Conservation (phyloP, 2,797 vertebrate species). For the Tadarida brasiliensis region DNA sequence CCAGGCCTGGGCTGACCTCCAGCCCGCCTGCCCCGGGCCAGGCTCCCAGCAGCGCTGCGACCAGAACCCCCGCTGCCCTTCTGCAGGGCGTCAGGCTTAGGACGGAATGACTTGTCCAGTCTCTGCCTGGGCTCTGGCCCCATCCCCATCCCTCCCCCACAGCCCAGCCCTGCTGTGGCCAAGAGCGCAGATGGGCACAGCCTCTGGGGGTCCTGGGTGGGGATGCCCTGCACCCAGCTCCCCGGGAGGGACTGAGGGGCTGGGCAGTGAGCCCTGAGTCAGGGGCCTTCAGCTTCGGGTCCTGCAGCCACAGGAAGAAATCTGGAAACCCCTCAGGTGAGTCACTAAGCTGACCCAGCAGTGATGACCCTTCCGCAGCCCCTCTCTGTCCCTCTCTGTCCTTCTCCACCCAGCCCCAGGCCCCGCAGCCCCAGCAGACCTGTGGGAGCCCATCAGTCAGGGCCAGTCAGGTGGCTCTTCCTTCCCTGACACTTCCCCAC, state of each 20-base stretch:
- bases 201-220: background rate
- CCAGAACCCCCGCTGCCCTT: background rate
- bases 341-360: background rate
- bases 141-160: rapidly evolving
- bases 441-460: background rate
- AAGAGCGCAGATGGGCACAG: rapidly evolving
- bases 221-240: background rate
- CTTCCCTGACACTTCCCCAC: background rate
- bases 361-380: rapidly evolving
- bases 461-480: rapidly evolving
- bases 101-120: rapidly evolving
- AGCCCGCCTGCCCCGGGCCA: rapidly evolving
- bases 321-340: rapidly evolving
- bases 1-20: background rate
- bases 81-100: rapidly evolving
- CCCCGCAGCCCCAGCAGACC: background rate
- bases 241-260: background rate
- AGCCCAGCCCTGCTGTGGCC: rapidly evolving
- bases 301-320: background rate
- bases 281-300: background rate
- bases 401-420: background rate
- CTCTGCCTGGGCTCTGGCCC: background rate
- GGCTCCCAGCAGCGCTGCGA: background rate
- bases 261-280: rapidly evolving
- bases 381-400: background rate